Base-by-base conservation (phyloP, 2,797 vertebrate genomes). In the Aselliscus stoliczkanus region DNA sequence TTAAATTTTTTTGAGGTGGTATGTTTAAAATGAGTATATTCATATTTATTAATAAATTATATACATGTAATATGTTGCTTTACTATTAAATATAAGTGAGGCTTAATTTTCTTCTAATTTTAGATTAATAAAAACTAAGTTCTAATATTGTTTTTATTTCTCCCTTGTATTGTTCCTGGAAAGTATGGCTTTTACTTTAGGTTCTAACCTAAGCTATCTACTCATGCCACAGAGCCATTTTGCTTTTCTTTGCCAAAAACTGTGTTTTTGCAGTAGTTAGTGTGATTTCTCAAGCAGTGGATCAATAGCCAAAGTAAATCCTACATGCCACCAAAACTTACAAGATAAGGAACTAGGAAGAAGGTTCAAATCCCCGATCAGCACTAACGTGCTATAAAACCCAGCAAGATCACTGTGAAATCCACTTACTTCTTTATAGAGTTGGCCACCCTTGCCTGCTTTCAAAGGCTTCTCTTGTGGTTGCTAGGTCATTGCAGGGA, bases 241-340 rank as follows among this genome's bases (percentile, higher is more conserved):
- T 93, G 64, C 83, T 47, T 85, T 70, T 93, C 44, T 75, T 93
- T 77, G 27, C 60, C 67, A 77, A 81, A 34, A 86, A 73, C 34
- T 86, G 70, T 77, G 79, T 60, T 93, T 94, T 65, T 67, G n/a
- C 42, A 92, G 31, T 29, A 93, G 73, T 96, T 86, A 73, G 18
- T 37, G 70, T 50, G 29, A 47, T 82, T 96, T 86, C 47, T 76
- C 56, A 72, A 96, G 77, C 58, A 69, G 60, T 54, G 31, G 39
- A 47, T 81, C 31, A 60, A 86, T 92, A 86, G 82, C 31, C 47
- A 54, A 58, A n/a, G 17, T 47, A 39, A 96, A 44, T 76, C 58
- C n/a, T 76, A 47, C n/a, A 12, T 54, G 62, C 25, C 56, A 62
- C 20, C 20, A 34, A 82, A 42, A 18, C 7, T 82, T 96, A n/a